A percentile compares a stretch with the other conserved stretches of the same genome.
phyloP scores from a whole-genome alignment of 2,113 vertebrate genomes.

The Turdus rufiventris region DNA sequence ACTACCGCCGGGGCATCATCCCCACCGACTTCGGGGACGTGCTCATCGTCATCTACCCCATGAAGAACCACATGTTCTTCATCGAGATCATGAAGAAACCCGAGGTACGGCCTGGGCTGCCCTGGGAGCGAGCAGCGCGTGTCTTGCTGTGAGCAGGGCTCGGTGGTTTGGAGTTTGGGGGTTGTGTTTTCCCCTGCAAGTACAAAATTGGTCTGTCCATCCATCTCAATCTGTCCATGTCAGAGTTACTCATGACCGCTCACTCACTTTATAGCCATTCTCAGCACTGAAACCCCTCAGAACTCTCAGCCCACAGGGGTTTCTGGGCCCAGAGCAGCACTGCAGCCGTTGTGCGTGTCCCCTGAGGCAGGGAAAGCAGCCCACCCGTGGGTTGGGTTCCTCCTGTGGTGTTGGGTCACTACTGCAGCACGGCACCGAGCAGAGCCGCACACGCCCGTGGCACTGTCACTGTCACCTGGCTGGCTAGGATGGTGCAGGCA shows the following conservation, averaged over 20 bases:
- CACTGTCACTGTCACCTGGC: accelerated
- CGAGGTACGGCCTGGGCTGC: constrained; percentile 77
- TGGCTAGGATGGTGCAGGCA: neutral
- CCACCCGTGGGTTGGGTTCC: neutral
- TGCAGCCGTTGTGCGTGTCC: neutral
- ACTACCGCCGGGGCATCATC: constrained; percentile 95
- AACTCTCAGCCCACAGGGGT: neutral
- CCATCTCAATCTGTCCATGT: neutral
- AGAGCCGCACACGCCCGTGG: neutral
- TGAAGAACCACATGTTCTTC: constrained; percentile 98
- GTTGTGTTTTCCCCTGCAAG: neutral
- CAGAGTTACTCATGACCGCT: neutral
- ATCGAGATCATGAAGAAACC: constrained; percentile 95
- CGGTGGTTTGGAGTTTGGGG: neutral
- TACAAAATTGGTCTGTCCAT: neutral
- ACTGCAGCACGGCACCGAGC: accelerated
- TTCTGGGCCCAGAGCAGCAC: neutral
- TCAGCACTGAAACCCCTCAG: neutral
- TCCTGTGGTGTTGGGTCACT: neutral
- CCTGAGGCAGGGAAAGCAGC: neutral
- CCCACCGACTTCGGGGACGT: constrained; percentile 98
- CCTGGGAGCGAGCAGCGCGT: neutral
- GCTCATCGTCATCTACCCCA: constrained; percentile 94
- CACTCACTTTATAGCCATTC: neutral
- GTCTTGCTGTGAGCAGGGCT: neutral